A percentile compares a stretch with the other conserved stretches of the same genome.
Evolutionary conservation across 37 sponge, comb jelly and placozoan genomes (phyloP).

Genomic region (Axinella damicornis): DNA sequence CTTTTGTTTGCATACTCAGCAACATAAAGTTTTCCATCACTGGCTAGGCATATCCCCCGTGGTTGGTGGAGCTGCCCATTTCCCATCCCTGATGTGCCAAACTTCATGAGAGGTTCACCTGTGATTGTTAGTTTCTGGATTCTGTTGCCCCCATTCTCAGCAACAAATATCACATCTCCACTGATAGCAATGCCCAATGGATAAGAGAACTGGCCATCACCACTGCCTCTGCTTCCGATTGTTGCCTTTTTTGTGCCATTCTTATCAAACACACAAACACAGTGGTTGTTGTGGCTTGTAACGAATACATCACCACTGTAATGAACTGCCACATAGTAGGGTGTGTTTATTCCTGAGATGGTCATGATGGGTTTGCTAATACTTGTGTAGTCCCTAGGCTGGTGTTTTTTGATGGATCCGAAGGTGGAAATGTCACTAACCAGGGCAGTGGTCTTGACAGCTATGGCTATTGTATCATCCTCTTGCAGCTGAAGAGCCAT

Average conservation of each 20-base stretch:
- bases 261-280: too few species aligned
- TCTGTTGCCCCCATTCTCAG: slow-evolving; percentile 39
- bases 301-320: too few species aligned
- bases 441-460: too few species aligned
- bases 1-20: slow-evolving; percentile 30
- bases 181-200: slow-evolving; percentile 44
- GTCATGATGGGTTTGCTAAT: too few species aligned
- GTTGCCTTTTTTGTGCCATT: too few species aligned
- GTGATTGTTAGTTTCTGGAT: slow-evolving; percentile 22
- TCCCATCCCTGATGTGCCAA: slow-evolving; percentile 38
- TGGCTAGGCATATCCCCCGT: slow-evolving; percentile 31
- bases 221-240: slow-evolving; percentile 21
- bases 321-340: too few species aligned
- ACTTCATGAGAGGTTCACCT: slow-evolving; percentile 29
- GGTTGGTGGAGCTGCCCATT: slow-evolving; percentile 31
- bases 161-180: slow-evolving; percentile 45
- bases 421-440: too few species aligned
- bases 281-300: too few species aligned
- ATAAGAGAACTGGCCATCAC: slow-evolving; percentile 34
- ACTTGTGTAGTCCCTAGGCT: background rate
- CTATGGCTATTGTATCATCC: slow-evolving; percentile 3
- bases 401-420: background rate
- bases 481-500: slow-evolving; percentile 6
- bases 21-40: slow-evolving; percentile 27
- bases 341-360: too few species aligned